Base-by-base conservation (phyloP, 2,797 vertebrate species). In the Morelia viridis region DNA sequence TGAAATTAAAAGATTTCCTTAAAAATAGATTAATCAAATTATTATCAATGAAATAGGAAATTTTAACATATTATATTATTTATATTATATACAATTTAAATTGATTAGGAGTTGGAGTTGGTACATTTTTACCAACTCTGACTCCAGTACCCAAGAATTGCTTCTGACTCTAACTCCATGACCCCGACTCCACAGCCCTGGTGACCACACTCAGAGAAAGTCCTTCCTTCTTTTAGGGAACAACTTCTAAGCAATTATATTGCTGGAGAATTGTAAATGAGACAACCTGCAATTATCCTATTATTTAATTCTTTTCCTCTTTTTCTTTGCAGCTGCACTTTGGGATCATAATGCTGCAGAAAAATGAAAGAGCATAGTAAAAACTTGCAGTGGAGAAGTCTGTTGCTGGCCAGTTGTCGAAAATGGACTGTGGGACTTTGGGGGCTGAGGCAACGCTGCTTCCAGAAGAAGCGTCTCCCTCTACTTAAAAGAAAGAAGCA, bases 291-390 rank as follows among this genome's bases (percentile, higher is more conserved):
- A 46, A 57, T 6, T 93, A 94, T 85, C 87, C 91, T 93, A 90
- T 96, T 85, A 93, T 95, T 85, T 0, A 94, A 97, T 53, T 91
- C 88, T 13, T 87, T 93, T 94, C 93, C 96, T 41, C 58, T 92
- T 91, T 94, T 96, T 13, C 89, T 94, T 95, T 95, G 94, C 96
- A 97, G 96, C 94, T 96, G 92, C 94, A 89, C 95, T 94, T 96
- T 92, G 92, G 95, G 96, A 96, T 97, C 97, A 97, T 96, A 96
- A 98, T 98, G 98, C 95, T 97, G 96, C 97, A 97, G 96, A 95
- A 98, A 97, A 96, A 98, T 98, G 97, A 97, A 95, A 97, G 96
- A 89, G 92, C 95, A 31, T 95, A 97, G 96, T 95, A 97, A 96
- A 96, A 91, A 76, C 95, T 94, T 97, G 89, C 96, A 95, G 93